phyloP scores from a whole-genome alignment of 2,888 invertebrate species.

The Tetropium fuscum region DNA sequence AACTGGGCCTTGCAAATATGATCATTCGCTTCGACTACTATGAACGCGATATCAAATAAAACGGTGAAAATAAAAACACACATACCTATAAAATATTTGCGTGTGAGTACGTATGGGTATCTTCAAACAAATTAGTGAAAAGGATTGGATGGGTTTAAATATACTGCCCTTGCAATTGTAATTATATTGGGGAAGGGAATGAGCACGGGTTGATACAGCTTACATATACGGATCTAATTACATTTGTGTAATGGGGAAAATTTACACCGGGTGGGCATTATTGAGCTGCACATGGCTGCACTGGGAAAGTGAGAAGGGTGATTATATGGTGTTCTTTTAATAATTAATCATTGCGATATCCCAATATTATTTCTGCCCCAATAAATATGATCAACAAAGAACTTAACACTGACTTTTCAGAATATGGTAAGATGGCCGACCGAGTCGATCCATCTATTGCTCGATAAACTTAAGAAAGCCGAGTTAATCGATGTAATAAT shows the following conservation, averaged over 20 bases:
- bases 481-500: no score
- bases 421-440: no score
- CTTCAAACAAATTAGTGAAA: background rate
- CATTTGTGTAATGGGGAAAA: background rate
- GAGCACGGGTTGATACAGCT: background rate
- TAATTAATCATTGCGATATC: no score
- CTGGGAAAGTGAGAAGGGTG: no score
- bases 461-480: no score
- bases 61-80: slow-evolving; percentile 16
- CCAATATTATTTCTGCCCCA: no score
- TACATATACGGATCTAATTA: background rate
- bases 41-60: slow-evolving; percentile 21
- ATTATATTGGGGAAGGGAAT: slow-evolving; percentile 1
- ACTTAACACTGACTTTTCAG: no score
- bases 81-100: no score
- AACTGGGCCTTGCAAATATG: slow-evolving; percentile 14
- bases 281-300: background rate
- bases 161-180: background rate
- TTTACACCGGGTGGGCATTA: background rate
- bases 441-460: no score
- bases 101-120: background rate
- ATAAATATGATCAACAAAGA: no score
- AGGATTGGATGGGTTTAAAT: no score
- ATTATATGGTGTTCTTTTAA: no score
- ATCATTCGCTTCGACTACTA: slow-evolving; percentile 32